Evolutionary conservation across 2,797 vertebrate species (phyloP).

Genomic region (Aeoliscus strigatus): DNA sequence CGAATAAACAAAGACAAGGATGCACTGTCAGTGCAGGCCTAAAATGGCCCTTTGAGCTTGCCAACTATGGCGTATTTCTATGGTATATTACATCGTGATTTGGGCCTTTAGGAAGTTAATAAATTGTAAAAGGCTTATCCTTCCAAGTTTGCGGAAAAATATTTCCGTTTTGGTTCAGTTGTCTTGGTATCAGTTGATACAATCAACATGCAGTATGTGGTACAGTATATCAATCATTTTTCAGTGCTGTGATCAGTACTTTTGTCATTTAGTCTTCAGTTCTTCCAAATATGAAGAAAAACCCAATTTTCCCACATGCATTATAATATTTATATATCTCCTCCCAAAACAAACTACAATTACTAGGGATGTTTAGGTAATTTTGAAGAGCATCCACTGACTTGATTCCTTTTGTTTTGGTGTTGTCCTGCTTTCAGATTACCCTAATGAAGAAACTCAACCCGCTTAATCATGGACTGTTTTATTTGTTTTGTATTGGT

Average conservation of each 20-base stretch:
- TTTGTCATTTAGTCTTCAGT: slow-evolving; percentile 6
- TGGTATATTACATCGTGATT: slow-evolving; percentile 41
- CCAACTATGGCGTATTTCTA: slow-evolving; percentile 78
- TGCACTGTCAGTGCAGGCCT: slow-evolving; percentile 74
- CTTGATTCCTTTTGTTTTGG: background rate
- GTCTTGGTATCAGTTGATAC: slow-evolving; percentile 18
- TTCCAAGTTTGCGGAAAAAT: too few relatives aligned
- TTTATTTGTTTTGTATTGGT: background rate
- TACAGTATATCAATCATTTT: slow-evolving; percentile 3
- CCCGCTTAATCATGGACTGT: background rate
- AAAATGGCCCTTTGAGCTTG: slow-evolving; percentile 74
- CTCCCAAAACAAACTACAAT: background rate
- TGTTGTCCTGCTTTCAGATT: background rate
- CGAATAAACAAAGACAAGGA: slow-evolving; percentile 74
- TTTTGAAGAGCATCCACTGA: background rate
- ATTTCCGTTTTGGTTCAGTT: slow-evolving; percentile 1
- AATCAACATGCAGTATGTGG: slow-evolving; percentile 6
- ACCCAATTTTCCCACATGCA: too few relatives aligned
- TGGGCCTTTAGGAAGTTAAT: background rate
- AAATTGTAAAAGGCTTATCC: background rate
- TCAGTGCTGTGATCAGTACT: slow-evolving; percentile 8
- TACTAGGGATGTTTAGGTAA: background rate
- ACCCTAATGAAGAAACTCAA: too few relatives aligned
- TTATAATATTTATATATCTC: too few relatives aligned
- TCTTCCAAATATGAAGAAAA: too few relatives aligned